phyloP scores from a whole-genome alignment of 1,140 invertebrate species.

The Drosophila funebris region DNA sequence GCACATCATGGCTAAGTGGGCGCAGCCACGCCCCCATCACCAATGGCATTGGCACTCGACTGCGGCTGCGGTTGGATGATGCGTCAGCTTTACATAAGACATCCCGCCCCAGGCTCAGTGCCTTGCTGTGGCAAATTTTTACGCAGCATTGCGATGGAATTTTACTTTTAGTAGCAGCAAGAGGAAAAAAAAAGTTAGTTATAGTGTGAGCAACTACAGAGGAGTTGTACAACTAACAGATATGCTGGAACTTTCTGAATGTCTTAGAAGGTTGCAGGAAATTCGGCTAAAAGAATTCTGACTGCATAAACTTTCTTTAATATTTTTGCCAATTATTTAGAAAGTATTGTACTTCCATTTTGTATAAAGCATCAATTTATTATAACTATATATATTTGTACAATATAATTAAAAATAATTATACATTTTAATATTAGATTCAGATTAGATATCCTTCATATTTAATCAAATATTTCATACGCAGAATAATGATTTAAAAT shows the following conservation, averaged over 20 bases:
- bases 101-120: conserved; percentile 16
- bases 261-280: neutral
- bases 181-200: neutral
- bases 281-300: neutral
- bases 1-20: conserved; percentile 54
- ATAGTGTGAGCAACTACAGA: neutral
- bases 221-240: neutral
- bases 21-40: conserved; percentile 1
- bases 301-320: too few relatives aligned
- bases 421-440: too few relatives aligned
- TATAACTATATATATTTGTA: too few relatives aligned
- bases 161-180: conserved; percentile 51
- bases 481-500: too few relatives aligned
- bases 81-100: conserved; percentile 80
- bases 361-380: too few relatives aligned
- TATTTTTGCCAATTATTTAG: too few relatives aligned
- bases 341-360: too few relatives aligned
- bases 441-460: too few relatives aligned
- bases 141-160: conserved; percentile 57
- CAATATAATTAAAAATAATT: too few relatives aligned
- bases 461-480: too few relatives aligned
- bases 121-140: conserved; percentile 58
- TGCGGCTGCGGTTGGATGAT: conserved; percentile 51
- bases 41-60: conserved; percentile 41
- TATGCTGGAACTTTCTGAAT: neutral